Conservation (phyloP, 2,888 invertebrate genomes). For the Nephrotoma flavescens region DNA sequence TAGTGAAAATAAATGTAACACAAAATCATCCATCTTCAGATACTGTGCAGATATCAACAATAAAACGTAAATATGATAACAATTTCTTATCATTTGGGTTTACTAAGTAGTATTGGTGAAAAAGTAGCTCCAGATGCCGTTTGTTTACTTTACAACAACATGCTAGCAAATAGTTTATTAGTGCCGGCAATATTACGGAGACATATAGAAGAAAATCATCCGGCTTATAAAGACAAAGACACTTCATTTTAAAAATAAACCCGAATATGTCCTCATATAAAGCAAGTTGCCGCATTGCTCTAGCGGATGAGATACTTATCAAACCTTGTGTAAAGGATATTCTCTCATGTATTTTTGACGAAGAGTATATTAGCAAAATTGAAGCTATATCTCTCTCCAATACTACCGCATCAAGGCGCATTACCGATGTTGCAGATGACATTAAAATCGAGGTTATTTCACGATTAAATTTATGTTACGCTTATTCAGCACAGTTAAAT, state of each 20-base stretch:
- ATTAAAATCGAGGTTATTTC: constrained; percentile 6
- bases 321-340: constrained; percentile 1
- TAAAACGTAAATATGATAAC: too few relatives aligned
- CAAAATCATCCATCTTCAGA: too few relatives aligned
- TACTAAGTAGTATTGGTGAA: too few relatives aligned
- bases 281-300: constrained; percentile 8
- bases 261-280: constrained; percentile 7
- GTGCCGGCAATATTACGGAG: neutral
- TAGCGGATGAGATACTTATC: constrained; percentile 9
- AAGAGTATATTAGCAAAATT: neutral
- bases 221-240: neutral
- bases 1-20: too few relatives aligned
- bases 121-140: too few relatives aligned
- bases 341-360: neutral
- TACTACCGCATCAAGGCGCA: too few relatives aligned
- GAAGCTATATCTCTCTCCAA: neutral
- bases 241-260: neutral
- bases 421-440: too few relatives aligned
- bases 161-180: too few relatives aligned
- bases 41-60: too few relatives aligned
- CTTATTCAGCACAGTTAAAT: constrained; percentile 5
- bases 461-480: constrained; percentile 7
- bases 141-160: too few relatives aligned
- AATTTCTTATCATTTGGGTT: too few relatives aligned
- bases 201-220: neutral